Percentiles rank a stretch among this genome's conserved stretches.
These are phyloP conservation scores for Ips nitidus DNA, from an alignment of 1,140 invertebrate genomes.

Conservation along the genomic window DNA sequence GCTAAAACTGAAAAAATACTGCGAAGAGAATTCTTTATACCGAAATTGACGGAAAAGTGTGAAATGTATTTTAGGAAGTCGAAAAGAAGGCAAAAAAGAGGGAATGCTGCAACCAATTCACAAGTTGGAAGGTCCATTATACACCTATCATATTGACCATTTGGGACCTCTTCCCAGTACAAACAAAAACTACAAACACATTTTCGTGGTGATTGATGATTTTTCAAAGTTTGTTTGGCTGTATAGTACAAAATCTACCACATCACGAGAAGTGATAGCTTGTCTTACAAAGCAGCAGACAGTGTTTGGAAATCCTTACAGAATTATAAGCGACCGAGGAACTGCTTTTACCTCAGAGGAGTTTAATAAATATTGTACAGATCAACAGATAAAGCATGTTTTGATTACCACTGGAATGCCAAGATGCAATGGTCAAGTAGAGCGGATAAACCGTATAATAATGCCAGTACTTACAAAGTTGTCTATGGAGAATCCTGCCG, in stretches of 20 bases:
- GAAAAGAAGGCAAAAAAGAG: slow-evolving; percentile 52
- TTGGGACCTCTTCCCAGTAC: slow-evolving; percentile 40
- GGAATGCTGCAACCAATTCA: slow-evolving; percentile 39
- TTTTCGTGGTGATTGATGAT: slow-evolving; percentile 50
- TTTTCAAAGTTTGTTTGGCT: slow-evolving; percentile 52
- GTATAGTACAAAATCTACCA: slow-evolving; percentile 45
- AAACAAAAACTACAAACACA: slow-evolving; percentile 51
- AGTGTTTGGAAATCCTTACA: slow-evolving; percentile 38
- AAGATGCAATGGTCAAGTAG: no score
- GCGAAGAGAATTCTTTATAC: no score
- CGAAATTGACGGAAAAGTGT: slow-evolving; percentile 41
- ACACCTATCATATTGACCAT: slow-evolving; percentile 33
- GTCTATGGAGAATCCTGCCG: no score
- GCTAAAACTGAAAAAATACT: no score
- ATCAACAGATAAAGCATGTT: no score
- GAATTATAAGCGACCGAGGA: no score
- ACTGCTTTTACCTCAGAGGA: no score
- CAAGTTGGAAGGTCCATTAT: slow-evolving; percentile 40
- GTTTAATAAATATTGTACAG: no score
- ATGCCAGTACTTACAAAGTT: no score
- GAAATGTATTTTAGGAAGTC: slow-evolving; percentile 48
- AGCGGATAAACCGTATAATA: slow-evolving; percentile 31
- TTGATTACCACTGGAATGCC: no score
- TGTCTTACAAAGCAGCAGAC: slow-evolving; percentile 13
- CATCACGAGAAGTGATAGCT: slow-evolving; percentile 42